These are phyloP conservation scores for Seriola rivoliana DNA, from an alignment of 2,113 vertebrate species.

Conservation along the genomic window DNA sequence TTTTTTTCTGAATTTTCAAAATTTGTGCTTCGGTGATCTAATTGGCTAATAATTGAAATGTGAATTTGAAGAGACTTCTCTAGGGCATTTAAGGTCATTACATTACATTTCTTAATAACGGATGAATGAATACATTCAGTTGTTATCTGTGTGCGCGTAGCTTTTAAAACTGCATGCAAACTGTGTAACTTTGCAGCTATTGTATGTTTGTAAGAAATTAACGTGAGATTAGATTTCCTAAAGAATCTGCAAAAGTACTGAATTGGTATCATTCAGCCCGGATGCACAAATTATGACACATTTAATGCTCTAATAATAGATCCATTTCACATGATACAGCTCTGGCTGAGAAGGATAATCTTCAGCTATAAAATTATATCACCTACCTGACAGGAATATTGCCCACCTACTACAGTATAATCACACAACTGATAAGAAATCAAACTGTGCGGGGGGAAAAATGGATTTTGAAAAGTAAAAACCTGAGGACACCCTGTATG, in stretches of 20 bases:
- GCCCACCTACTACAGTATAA: conserved; percentile 73
- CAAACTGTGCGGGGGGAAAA: conserved; percentile 59
- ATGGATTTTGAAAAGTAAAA: conserved; percentile 65
- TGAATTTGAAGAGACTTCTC: conserved; percentile 42
- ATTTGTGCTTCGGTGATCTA: conserved; percentile 40
- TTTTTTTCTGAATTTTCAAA: conserved; percentile 16
- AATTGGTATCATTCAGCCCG: conserved; percentile 51
- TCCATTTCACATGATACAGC: conserved; percentile 66
- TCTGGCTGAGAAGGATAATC: conserved; percentile 74
- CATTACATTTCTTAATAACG: conserved; percentile 61
- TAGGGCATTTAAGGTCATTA: conserved; percentile 61
- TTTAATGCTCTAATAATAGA: conserved; percentile 77
- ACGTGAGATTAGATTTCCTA: conserved; percentile 41
- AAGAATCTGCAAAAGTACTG: conserved; percentile 25
- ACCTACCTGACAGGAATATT: conserved; percentile 74
- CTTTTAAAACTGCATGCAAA: conserved; percentile 23
- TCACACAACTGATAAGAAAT: conserved; percentile 75
- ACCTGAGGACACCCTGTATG: conserved; percentile 1
- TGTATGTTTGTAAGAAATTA: conserved; percentile 17
- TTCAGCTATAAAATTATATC: conserved; percentile 76
- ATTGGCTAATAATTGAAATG: conserved; percentile 56
- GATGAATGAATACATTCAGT: conserved; percentile 61
- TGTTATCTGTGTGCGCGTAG: conserved; percentile 22
- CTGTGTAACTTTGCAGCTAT: conserved; percentile 18
- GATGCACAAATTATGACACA: conserved; percentile 60